Evolutionary conservation across 2,797 vertebrate species (phyloP).

Genomic region (Characodon lateralis): DNA sequence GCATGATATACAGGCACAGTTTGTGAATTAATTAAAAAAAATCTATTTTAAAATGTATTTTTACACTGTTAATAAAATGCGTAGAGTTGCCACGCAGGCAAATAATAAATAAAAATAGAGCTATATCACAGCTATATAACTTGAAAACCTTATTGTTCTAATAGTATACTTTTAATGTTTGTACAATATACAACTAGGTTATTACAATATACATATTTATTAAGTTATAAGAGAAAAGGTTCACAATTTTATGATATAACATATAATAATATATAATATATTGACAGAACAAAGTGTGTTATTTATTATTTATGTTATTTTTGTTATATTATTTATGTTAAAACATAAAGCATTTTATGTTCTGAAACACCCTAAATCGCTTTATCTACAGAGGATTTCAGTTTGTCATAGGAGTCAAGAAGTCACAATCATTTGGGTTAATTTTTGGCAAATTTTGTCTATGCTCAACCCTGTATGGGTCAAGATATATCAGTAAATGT

Average conservation of each 20-base stretch:
- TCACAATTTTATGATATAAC: not conserved
- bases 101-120: not conserved
- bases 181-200: not conserved
- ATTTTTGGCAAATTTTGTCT: not conserved
- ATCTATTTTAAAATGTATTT: no score
- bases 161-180: not conserved
- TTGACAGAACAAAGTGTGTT: not conserved
- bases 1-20: no score
- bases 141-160: not conserved
- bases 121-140: not conserved
- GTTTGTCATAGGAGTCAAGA: not conserved
- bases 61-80: no score
- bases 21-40: no score
- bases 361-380: not conserved
- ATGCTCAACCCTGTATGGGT: not conserved
- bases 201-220: not conserved
- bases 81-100: not conserved
- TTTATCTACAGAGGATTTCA: not conserved
- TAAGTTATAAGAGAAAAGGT: not conserved
- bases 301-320: no score
- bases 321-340: not conserved
- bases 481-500: not conserved
- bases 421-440: not conserved
- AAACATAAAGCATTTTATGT: not conserved
- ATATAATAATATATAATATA: not conserved